These are phyloP conservation scores for Carassius carassius DNA, from an alignment of 2,113 vertebrate species.

Conservation along the genomic window DNA sequence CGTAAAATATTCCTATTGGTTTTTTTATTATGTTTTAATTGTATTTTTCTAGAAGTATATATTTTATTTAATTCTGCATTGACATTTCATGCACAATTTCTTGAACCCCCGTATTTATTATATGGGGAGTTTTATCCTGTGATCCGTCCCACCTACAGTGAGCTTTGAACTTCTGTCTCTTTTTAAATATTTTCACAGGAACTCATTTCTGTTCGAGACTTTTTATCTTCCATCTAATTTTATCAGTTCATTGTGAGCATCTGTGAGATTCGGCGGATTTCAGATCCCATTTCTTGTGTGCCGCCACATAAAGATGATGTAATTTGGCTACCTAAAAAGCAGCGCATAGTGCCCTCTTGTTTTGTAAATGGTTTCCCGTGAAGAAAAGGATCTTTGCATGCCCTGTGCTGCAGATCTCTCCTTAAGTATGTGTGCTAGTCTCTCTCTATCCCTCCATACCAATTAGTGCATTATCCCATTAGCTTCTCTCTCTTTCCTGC, in stretches of 20 bases:
- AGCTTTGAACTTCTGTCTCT: conserved; percentile 1
- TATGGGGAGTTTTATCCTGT: background rate
- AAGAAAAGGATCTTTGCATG: conserved; percentile 36
- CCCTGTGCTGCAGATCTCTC: conserved; percentile 32
- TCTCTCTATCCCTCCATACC: conserved; percentile 62
- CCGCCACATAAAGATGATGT: conserved; percentile 3
- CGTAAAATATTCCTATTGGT: too few relatives aligned
- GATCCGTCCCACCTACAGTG: background rate
- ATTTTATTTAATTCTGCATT: too few relatives aligned
- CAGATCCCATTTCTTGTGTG: background rate
- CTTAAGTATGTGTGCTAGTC: conserved; percentile 50
- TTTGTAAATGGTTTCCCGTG: conserved; percentile 15
- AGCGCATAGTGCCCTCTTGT: background rate
- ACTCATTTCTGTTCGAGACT: background rate
- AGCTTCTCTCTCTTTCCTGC: conserved; percentile 96
- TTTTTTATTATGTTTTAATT: too few relatives aligned
- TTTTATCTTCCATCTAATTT: background rate
- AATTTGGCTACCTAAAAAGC: conserved; percentile 15
- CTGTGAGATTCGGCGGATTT: conserved; percentile 25
- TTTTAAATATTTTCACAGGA: background rate
- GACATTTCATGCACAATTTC: too few relatives aligned
- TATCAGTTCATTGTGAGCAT: conserved; percentile 16
- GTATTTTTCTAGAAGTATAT: too few relatives aligned
- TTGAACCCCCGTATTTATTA: background rate
- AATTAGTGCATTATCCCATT: conserved; percentile 85